A percentile compares a stretch with the other conserved stretches of the same genome.
phyloP scores from a whole-genome alignment of 2,888 invertebrate species.

The Lycocerus yunnanus region DNA sequence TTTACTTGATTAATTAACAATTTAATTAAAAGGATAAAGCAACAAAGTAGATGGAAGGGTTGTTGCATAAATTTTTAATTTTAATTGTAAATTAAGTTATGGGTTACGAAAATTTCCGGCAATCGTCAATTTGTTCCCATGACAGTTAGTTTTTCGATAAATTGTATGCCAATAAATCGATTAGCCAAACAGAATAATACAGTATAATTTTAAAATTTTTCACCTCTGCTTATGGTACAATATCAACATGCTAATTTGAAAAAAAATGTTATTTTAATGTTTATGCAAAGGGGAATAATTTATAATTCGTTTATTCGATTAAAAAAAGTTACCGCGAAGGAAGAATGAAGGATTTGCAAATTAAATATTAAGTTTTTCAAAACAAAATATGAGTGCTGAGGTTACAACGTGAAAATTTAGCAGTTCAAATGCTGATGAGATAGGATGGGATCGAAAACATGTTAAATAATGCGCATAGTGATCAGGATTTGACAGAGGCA shows the following conservation, averaged over 20 bases:
- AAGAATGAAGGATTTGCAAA: background rate
- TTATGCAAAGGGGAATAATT: background rate
- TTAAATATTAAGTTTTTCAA: slow-evolving; percentile 10
- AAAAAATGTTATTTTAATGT: background rate
- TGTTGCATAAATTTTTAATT: background rate
- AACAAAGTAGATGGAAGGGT: background rate
- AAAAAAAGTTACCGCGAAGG: background rate
- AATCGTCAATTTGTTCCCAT: background rate
- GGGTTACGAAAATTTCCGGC: background rate
- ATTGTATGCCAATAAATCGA: background rate
- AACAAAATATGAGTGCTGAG: background rate
- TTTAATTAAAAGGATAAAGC: background rate
- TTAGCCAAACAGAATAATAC: background rate
- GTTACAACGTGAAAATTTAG: slow-evolving; percentile 5
- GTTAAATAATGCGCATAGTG: slow-evolving; percentile 17
- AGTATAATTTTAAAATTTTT: background rate
- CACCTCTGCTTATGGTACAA: background rate
- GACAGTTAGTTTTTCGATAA: background rate
- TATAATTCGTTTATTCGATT: background rate
- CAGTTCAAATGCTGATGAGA: background rate
- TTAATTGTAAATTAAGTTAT: background rate
- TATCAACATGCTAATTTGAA: background rate
- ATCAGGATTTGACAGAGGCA: background rate
- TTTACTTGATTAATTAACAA: background rate
- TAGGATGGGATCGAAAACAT: slow-evolving; percentile 1